phyloP scores from a whole-genome alignment of 2,113 vertebrate genomes.

The Halichoeres trimaculatus region DNA sequence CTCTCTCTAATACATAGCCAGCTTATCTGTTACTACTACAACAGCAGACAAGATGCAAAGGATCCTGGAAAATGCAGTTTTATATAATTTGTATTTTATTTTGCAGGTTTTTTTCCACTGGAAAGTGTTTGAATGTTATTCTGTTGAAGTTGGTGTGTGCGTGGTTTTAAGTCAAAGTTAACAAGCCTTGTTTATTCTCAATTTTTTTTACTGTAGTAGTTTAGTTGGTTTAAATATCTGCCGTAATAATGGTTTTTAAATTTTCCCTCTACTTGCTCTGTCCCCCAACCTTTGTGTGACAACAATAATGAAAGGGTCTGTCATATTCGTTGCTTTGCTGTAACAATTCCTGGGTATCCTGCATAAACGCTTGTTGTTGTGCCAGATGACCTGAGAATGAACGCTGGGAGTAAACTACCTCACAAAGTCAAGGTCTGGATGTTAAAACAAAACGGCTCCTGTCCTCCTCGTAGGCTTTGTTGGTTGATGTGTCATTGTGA shows the following conservation, averaged over 20 bases:
- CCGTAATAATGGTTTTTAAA: not conserved
- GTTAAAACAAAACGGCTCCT: slow-evolving; percentile 31
- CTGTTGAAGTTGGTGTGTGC: too few species aligned
- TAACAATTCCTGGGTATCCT: slow-evolving; percentile 33
- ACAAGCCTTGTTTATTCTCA: not conserved
- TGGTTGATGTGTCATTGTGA: slow-evolving; percentile 19
- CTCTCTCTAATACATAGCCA: slow-evolving; percentile 43
- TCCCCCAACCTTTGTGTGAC: slow-evolving; percentile 10
- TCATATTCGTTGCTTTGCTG: slow-evolving; percentile 23
- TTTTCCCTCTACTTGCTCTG: slow-evolving; percentile 14
- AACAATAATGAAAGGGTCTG: slow-evolving; percentile 1
- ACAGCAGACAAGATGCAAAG: slow-evolving; percentile 43
- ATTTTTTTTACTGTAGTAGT: too few species aligned
- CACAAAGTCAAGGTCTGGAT: slow-evolving; percentile 36
- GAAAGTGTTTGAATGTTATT: too few species aligned
- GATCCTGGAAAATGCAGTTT: slow-evolving; percentile 47
- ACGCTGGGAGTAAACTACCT: slow-evolving; percentile 29
- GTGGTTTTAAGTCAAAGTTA: too few species aligned
- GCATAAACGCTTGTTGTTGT: slow-evolving; percentile 52
- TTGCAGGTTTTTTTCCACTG: too few species aligned
- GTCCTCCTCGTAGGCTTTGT: slow-evolving; percentile 2
- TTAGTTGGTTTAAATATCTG: too few species aligned
- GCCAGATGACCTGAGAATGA: slow-evolving; percentile 59
- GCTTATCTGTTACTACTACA: slow-evolving; percentile 41
- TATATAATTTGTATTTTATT: not conserved